phyloP scores from a whole-genome alignment of 2,797 vertebrate genomes.

The Alectoris magna region DNA sequence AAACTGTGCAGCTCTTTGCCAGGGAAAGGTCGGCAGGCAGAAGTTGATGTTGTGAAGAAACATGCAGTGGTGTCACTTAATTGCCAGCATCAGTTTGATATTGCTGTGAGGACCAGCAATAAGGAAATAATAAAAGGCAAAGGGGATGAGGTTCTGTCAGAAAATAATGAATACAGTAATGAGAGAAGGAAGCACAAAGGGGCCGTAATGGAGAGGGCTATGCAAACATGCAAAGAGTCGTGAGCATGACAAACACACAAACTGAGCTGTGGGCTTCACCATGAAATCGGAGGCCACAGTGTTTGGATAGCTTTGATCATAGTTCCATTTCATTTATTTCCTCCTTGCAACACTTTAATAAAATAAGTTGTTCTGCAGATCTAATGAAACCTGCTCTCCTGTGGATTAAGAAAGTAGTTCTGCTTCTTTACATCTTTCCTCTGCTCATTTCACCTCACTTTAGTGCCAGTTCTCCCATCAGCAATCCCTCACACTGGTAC shows the following conservation, averaged over 20 bases:
- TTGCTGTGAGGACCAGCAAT: conserved; percentile 20
- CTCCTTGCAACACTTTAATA: background rate
- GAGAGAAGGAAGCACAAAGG: conserved; percentile 46
- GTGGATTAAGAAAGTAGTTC: background rate
- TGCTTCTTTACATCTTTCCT: background rate
- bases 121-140: conserved; percentile 43
- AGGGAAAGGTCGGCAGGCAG: background rate
- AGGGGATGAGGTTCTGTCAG: conserved; percentile 46
- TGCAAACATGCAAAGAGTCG: background rate
- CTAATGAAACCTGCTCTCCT: background rate
- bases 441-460: background rate
- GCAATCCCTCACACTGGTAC: background rate
- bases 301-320: background rate
- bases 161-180: conserved; percentile 53
- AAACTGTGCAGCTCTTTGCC: background rate
- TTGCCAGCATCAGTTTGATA: conserved; percentile 47
- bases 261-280: background rate
- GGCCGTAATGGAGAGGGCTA: conserved; percentile 21
- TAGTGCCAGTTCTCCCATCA: background rate
- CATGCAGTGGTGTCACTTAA: conserved; percentile 26
- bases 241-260: background rate
- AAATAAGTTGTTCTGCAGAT: background rate
- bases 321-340: background rate
- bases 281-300: background rate
- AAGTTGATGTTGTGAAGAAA: conserved; percentile 2